Evolutionary conservation across 2,113 vertebrate genomes (phyloP).

Genomic region (Brienomyrus longianalis): DNA sequence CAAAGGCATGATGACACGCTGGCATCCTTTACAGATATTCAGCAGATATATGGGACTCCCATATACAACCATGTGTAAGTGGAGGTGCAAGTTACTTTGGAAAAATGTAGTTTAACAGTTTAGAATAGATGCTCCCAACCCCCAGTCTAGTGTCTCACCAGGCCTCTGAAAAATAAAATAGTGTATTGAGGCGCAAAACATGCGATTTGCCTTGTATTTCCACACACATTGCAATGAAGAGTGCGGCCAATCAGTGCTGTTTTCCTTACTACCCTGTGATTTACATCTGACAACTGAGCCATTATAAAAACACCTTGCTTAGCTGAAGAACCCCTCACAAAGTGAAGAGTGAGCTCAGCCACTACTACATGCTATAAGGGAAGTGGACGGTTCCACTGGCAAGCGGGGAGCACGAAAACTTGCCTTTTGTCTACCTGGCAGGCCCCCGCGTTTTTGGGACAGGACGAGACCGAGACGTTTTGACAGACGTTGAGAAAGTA

Average conservation of each 20-base stretch:
- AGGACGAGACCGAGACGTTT: slow-evolving; percentile 43
- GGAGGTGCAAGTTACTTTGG: not conserved
- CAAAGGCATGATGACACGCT: not conserved
- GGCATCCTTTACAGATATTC: not conserved
- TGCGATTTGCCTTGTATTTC: not conserved
- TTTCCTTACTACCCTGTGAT: not conserved
- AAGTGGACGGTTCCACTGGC: not conserved
- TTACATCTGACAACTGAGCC: not conserved
- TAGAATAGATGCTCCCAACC: not conserved
- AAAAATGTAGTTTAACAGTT: not conserved
- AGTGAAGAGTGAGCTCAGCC: not conserved
- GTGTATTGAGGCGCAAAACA: not conserved
- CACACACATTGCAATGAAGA: not conserved
- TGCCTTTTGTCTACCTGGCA: slow-evolving; percentile 74
- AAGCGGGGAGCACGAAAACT: slow-evolving; percentile 25
- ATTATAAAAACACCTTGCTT: not conserved
- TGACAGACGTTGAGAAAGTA: slow-evolving; percentile 83
- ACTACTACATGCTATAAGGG: not conserved
- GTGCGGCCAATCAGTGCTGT: not conserved
- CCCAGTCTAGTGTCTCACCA: not conserved
- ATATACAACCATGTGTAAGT: not conserved
- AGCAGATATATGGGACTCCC: not conserved
- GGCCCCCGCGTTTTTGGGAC: slow-evolving; percentile 64
- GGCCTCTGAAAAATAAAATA: not conserved
- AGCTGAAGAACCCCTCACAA: not conserved